phyloP scores from a whole-genome alignment of 1,140 invertebrate species.

The Matsumurasca onukii region DNA sequence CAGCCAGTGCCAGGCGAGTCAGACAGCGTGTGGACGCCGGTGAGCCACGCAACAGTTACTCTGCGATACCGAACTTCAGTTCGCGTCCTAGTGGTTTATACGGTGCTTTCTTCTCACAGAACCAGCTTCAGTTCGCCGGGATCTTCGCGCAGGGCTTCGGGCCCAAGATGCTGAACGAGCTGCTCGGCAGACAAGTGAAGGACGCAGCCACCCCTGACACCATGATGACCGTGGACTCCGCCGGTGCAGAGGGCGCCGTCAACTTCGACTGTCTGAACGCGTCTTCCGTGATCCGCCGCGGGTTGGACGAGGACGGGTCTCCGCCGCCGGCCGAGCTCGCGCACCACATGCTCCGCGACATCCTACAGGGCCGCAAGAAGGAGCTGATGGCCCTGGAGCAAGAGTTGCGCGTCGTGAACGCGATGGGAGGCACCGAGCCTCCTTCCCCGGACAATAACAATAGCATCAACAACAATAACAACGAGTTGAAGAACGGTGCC shows the following conservation, averaged over 20 bases:
- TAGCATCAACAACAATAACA: constrained; percentile 49
- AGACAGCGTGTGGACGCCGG: constrained; percentile 93
- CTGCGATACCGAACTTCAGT: constrained; percentile 82
- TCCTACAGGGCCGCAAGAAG: constrained; percentile 78
- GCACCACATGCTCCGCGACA: constrained; percentile 80
- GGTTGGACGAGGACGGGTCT: constrained; percentile 40
- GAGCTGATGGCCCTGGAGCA: constrained; percentile 66
- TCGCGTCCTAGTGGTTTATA: constrained; percentile 80
- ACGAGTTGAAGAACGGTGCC: constrained; percentile 47
- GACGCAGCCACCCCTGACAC: constrained; percentile 61
- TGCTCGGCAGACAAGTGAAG: constrained; percentile 70
- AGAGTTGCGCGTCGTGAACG: constrained; percentile 52
- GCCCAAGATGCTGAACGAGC: constrained; percentile 72
- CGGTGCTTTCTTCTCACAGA: constrained; percentile 73
- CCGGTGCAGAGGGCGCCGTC: constrained; percentile 33
- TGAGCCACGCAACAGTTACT: constrained; percentile 90
- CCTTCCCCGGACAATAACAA: constrained; percentile 54
- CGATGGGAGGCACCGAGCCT: constrained; percentile 43
- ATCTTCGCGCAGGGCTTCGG: constrained; percentile 75
- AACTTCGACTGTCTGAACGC: constrained; percentile 42
- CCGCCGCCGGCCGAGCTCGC: constrained; percentile 49
- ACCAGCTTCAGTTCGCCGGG: constrained; percentile 71
- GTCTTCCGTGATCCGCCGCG: constrained; percentile 41
- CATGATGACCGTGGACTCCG: constrained; percentile 45
- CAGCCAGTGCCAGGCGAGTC: constrained; percentile 87